phyloP scores from a whole-genome alignment of 2,797 vertebrate species.

The Helicolenus hilgendorfi region DNA sequence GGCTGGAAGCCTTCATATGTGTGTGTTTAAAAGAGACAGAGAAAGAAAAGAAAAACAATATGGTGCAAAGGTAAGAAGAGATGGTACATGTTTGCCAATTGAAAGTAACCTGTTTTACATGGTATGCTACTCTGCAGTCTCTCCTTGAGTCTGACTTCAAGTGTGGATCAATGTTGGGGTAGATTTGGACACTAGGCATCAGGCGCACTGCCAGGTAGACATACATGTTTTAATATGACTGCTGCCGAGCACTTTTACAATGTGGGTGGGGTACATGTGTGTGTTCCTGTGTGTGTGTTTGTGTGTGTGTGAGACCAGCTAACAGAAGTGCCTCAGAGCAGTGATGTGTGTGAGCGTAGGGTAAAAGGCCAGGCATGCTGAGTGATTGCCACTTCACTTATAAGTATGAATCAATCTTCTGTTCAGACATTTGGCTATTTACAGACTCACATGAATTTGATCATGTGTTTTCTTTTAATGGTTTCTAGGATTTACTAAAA shows the following conservation, averaged over 20 bases:
- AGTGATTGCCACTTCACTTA: slow-evolving; percentile 77
- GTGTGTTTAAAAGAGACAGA: not conserved
- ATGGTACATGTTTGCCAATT: not conserved
- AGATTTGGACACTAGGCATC: slow-evolving; percentile 7
- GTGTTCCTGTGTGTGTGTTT: not conserved
- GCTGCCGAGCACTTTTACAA: slow-evolving; percentile 45
- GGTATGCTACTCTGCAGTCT: not conserved
- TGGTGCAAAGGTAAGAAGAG: not conserved
- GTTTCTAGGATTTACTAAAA: slow-evolving; percentile 71
- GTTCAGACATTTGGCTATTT: slow-evolving; percentile 78
- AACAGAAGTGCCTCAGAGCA: slow-evolving; percentile 73
- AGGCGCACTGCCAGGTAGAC: slow-evolving; percentile 34
- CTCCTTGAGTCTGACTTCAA: not conserved
- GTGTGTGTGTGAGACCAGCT: slow-evolving; percentile 9
- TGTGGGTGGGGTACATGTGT: slow-evolving; percentile 53
- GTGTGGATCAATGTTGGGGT: not conserved
- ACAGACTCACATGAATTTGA: slow-evolving; percentile 78
- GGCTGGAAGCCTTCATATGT: not conserved
- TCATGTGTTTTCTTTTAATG: slow-evolving; percentile 83
- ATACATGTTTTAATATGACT: slow-evolving; percentile 44
- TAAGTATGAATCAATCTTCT: slow-evolving; percentile 84
- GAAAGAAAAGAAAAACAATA: not conserved
- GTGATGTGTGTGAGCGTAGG: slow-evolving; percentile 50
- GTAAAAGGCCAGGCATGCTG: slow-evolving; percentile 68
- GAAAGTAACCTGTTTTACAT: not conserved